Conservation (phyloP, 2,797 vertebrate genomes). For the Oryzias dopingdopingensis region DNA sequence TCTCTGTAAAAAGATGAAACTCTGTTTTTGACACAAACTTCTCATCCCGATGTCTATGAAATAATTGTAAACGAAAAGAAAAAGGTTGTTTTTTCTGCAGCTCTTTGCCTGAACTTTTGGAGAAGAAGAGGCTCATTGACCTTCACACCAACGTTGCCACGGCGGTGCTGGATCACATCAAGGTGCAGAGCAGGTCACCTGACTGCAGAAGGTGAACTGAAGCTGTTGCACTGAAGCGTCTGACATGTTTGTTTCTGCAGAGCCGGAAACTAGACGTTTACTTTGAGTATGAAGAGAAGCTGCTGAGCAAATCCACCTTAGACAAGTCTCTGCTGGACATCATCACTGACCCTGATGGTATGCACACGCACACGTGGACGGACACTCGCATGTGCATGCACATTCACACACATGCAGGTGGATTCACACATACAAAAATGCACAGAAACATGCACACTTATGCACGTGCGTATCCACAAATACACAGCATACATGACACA, state of each 20-base stretch:
- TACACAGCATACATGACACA: no score
- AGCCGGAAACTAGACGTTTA: conserved; percentile 94
- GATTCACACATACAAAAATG: background rate
- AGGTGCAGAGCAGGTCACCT: conserved; percentile 71
- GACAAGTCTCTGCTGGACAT: conserved; percentile 97
- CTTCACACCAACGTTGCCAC: conserved; percentile 98
- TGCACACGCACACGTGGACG: background rate
- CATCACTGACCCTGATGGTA: conserved; percentile 97
- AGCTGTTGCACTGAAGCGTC: background rate
- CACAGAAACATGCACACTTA: background rate
- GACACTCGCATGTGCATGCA: no score
- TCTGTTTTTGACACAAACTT: no score
- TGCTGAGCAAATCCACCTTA: conserved; percentile 96
- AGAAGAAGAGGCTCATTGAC: conserved; percentile 97
- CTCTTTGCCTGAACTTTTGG: conserved; percentile 95
- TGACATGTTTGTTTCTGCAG: conserved; percentile 64
- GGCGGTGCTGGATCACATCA: conserved; percentile 97
- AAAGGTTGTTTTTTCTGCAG: conserved; percentile 59
- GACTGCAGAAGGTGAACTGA: background rate
- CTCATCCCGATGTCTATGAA: no score
- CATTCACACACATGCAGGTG: background rate
- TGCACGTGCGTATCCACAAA: no score
- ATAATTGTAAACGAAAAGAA: no score
- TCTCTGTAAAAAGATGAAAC: no score
- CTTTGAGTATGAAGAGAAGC: conserved; percentile 97